A percentile compares a stretch with the other conserved stretches of the same genome.
phyloP scores from a whole-genome alignment of 2,797 vertebrate species.

The Acrossocheilus wenchowensis region DNA sequence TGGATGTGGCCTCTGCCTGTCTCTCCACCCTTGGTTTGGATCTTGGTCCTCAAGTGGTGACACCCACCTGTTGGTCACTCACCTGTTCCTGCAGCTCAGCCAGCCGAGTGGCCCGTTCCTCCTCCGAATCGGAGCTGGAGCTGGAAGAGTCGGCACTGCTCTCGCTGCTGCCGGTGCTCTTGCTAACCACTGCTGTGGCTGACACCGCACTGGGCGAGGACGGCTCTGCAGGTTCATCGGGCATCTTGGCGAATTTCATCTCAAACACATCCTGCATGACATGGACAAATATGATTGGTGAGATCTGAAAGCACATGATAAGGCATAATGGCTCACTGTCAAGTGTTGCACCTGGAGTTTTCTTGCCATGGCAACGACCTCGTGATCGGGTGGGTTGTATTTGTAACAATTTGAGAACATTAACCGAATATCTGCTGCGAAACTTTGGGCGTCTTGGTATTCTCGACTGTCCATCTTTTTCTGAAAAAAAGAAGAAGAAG shows the following conservation, averaged over 20 bases:
- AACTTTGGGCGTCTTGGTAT: slow-evolving; percentile 92
- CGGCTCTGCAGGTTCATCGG: slow-evolving; percentile 88
- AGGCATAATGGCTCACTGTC: not conserved
- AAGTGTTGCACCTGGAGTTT: slow-evolving; percentile 74
- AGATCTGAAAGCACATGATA: not conserved
- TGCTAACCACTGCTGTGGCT: slow-evolving; percentile 85
- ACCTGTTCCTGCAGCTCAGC: slow-evolving; percentile 98
- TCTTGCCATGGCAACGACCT: slow-evolving; percentile 91
- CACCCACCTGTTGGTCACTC: slow-evolving; percentile 82
- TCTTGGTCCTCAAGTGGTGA: slow-evolving; percentile 59
- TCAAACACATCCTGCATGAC: slow-evolving; percentile 90
- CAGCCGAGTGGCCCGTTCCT: slow-evolving; percentile 92
- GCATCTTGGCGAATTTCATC: slow-evolving; percentile 98
- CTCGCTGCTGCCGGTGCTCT: slow-evolving; percentile 93
- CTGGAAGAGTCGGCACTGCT: slow-evolving; percentile 95
- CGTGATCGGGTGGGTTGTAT: slow-evolving; percentile 96
- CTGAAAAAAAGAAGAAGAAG: slow-evolving; percentile 70
- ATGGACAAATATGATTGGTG: not conserved
- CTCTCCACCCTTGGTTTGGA: slow-evolving; percentile 58
- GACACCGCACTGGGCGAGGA: slow-evolving; percentile 76
- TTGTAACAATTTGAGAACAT: slow-evolving; percentile 99
- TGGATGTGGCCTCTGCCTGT: slow-evolving; percentile 38
- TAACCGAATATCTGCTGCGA: slow-evolving; percentile 94
- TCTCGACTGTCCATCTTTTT: slow-evolving; percentile 97
- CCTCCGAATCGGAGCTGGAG: slow-evolving; percentile 94